Conservation (phyloP, 2,113 vertebrate species). For the Eira barbara region DNA sequence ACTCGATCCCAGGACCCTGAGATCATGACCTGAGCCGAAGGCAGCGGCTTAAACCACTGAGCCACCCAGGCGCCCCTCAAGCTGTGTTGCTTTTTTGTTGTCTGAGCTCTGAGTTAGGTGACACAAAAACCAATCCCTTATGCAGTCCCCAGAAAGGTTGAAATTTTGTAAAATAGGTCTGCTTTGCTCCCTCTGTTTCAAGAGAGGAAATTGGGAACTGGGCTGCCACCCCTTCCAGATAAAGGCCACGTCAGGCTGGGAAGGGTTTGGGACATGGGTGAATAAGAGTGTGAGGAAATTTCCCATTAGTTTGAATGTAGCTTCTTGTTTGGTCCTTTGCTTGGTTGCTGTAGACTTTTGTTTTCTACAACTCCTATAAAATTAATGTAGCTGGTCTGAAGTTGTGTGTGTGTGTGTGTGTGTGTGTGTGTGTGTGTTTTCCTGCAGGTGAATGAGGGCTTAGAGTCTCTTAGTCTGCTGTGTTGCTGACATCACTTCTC, state of each 20-base stretch:
- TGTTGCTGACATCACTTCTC: not conserved
- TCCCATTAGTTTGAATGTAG: not conserved
- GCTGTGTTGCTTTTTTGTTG: not conserved
- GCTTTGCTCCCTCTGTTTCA: not conserved
- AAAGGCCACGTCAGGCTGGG: not conserved
- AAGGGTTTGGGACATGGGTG: not conserved
- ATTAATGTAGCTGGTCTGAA: not conserved
- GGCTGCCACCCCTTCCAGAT: not conserved
- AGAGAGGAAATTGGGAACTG: not conserved
- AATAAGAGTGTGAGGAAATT: not conserved
- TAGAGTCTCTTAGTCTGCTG: not conserved
- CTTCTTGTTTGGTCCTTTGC: not conserved
- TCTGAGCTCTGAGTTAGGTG: not conserved
- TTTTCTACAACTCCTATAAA: not conserved
- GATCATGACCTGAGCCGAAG: too few relatives aligned
- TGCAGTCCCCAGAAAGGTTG: not conserved
- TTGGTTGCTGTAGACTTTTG: not conserved
- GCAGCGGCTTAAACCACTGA: too few relatives aligned
- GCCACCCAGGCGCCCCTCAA: too few relatives aligned
- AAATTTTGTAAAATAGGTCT: not conserved
- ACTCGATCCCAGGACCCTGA: too few relatives aligned
- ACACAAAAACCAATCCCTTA: not conserved
- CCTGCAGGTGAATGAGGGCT: not conserved
- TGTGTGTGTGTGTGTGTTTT: not conserved
- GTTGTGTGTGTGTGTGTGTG: not conserved